Percentiles rank a stretch among this genome's conserved stretches.
These are phyloP conservation scores for Anneissia japonica DNA, from an alignment of 35 echinoderm and acorn worm species.

Conservation along the genomic window DNA sequence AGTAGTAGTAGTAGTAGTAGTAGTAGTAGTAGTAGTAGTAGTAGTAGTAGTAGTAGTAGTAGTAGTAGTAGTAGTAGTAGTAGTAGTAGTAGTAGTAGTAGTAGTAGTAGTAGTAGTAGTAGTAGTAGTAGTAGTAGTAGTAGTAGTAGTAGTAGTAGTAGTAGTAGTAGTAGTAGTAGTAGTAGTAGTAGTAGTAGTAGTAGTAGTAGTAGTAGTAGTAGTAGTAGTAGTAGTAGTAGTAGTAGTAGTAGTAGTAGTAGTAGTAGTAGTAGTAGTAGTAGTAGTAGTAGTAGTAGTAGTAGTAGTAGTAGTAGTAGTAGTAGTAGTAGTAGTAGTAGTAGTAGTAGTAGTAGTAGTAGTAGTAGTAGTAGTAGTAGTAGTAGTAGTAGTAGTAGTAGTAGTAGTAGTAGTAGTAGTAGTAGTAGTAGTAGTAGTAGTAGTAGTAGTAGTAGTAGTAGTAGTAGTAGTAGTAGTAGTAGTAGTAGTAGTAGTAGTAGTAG, in stretches of 20 bases:
- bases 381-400: conserved; percentile 4
- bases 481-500: conserved; percentile 3
- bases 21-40: conserved; percentile 4
- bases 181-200: conserved; percentile 3
- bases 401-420: conserved; percentile 3
- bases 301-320: conserved; percentile 3
- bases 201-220: conserved; percentile 4
- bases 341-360: conserved; percentile 3
- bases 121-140: conserved; percentile 3
- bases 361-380: conserved; percentile 3
- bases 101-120: conserved; percentile 3
- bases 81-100: conserved; percentile 4
- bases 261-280: conserved; percentile 4
- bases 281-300: conserved; percentile 3
- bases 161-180: conserved; percentile 3
- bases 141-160: conserved; percentile 4
- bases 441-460: conserved; percentile 4
- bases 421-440: conserved; percentile 3
- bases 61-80: conserved; percentile 3
- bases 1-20: conserved; percentile 3
- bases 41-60: conserved; percentile 3
- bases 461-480: conserved; percentile 3
- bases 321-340: conserved; percentile 4
- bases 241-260: conserved; percentile 3
- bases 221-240: conserved; percentile 3